Base-by-base conservation (phyloP, 2,113 vertebrate species). In the Malurus elegans region DNA sequence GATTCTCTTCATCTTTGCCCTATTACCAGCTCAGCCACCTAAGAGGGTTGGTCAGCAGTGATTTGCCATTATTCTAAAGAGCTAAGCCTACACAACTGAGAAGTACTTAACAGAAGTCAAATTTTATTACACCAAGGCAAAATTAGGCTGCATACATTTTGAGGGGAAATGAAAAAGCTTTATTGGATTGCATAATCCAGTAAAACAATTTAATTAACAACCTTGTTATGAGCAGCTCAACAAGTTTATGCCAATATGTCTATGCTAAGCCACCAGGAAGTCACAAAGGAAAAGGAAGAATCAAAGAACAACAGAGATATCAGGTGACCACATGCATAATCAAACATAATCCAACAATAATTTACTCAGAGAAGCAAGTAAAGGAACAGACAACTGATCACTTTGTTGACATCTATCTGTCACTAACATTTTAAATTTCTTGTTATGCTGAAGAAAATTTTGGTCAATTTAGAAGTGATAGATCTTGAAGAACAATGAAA, bases 161-260 rank as follows among this genome's bases (percentile, higher is more conserved):
- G 6, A 72, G n/a, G 8, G 7, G 1, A 1, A 5, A 23, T 20
- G 32, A 8, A 9, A 10, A 51, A 34, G 3, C 4, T 67, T 79
- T 38, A 70, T 2, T 47, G 25, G 25, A 62, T 17, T 86, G 16
- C 20, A 66, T 48, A 85, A 67, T 42, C 21, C n/a, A 53, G 38
- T 47, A 78, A 45, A 76, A 50, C 15, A 70, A 34, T 19, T 86
- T 80, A 42, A 71, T 79, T 62, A 78, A 76, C 24, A 66, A 71
- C 6, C 16, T 31, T 51, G 6, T 61, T 61, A 48, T 31, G 10
- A 54, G 24, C 28, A 81, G 4, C 6, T 79, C 61, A 79, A 56
- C 2, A 83, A 51, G 11, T 42, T 74, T 47, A 84, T 4, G 6
- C 31, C 44, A n/a, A 40, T 70, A 69, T 0, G 0, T 34, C 31